phyloP scores from a whole-genome alignment of 2,113 vertebrate species.

The Corythoichthys intestinalis region DNA sequence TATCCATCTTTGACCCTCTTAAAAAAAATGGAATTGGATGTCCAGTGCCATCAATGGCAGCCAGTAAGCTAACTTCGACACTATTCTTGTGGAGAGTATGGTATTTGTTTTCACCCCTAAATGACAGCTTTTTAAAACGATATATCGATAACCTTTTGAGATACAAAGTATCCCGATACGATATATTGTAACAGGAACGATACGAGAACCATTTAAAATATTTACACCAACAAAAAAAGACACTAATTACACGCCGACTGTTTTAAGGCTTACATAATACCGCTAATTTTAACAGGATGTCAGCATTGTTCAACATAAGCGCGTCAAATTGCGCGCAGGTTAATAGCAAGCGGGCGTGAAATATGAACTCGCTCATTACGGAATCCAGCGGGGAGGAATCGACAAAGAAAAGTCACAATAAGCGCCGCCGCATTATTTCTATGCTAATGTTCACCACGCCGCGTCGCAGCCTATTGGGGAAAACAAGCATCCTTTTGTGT shows the following conservation, averaged over 20 bases:
- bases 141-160: no score
- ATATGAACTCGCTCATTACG: slow-evolving; percentile 23
- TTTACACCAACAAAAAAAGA: no score
- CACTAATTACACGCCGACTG: neutral
- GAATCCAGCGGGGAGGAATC: slow-evolving; percentile 29
- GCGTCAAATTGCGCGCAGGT: neutral
- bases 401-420: slow-evolving; percentile 44
- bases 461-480: slow-evolving; percentile 44
- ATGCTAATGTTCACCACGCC: slow-evolving; percentile 62
- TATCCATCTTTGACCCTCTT: no score
- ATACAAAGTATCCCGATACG: no score
- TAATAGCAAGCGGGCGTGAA: slow-evolving; percentile 17
- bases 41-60: no score
- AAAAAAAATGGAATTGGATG: no score
- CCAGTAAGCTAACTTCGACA: no score
- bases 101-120: no score
- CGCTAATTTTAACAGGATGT: neutral
- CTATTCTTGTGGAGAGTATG: no score
- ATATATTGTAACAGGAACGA: no score
- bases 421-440: slow-evolving; percentile 58
- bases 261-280: neutral
- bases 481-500: slow-evolving; percentile 53
- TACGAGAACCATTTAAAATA: no score
- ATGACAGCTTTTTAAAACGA: no score
- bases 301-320: neutral